Evolutionary conservation across 2,797 vertebrate genomes (phyloP).

Genomic region (Ateles fusciceps): DNA sequence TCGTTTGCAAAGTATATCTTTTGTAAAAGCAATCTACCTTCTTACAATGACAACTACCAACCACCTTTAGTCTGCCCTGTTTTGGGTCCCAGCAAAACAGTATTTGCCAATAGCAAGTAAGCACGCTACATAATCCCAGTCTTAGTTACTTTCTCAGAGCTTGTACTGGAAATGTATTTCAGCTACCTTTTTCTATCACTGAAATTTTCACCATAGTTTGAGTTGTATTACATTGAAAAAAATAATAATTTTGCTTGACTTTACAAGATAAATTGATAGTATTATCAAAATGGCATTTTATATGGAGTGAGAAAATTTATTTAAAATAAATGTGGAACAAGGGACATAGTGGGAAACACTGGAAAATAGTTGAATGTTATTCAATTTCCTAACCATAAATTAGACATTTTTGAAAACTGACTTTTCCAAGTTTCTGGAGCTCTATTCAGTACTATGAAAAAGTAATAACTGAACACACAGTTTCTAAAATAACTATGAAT

Average conservation of each 20-base stretch:
- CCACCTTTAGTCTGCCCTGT: not conserved
- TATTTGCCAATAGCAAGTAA: not conserved
- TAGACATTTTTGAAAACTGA: constrained; percentile 46
- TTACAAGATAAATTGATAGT: not conserved
- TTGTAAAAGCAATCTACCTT: not conserved
- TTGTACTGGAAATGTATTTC: not conserved
- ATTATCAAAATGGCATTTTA: constrained; percentile 47
- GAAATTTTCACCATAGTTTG: not conserved
- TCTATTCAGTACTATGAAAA: not conserved
- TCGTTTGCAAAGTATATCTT: not conserved
- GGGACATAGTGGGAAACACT: not conserved
- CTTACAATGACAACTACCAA: not conserved
- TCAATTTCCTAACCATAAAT: constrained; percentile 44
- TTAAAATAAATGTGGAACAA: constrained; percentile 32
- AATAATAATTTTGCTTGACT: constrained; percentile 3
- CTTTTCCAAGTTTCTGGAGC: not conserved
- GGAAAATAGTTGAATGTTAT: not conserved
- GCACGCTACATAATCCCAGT: not conserved
- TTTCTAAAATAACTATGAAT: constrained; percentile 47
- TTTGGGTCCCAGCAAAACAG: not conserved
- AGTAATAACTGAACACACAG: not conserved
- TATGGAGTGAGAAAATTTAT: not conserved
- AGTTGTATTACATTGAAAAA: constrained; percentile 34
- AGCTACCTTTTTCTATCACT: not conserved
- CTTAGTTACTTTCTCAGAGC: not conserved